Evolutionary conservation across 2,888 invertebrate species (phyloP).

Genomic region (Lasius fuliginosus): DNA sequence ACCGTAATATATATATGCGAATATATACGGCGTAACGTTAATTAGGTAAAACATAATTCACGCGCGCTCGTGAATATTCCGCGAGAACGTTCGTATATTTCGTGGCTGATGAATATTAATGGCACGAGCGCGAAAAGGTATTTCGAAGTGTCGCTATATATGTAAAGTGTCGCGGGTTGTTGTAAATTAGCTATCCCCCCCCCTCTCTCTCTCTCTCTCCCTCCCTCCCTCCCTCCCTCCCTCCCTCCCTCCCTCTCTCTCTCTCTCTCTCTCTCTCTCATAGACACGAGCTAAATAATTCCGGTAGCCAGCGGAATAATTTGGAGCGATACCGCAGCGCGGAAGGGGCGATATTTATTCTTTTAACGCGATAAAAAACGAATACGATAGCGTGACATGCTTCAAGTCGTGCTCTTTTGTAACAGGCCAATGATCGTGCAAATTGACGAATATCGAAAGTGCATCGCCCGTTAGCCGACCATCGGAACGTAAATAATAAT

Average conservation of each 20-base stretch:
- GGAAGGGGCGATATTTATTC: too few species aligned
- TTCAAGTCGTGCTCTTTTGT: conserved; percentile 7
- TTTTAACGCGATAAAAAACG: neutral
- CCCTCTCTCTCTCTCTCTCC: neutral
- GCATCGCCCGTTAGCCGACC: conserved; percentile 8
- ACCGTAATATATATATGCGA: neutral
- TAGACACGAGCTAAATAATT: neutral
- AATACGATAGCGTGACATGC: conserved; percentile 25
- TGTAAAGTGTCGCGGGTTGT: neutral
- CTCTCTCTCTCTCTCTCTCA: neutral
- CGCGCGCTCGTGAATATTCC: neutral
- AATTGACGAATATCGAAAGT: conserved; percentile 33
- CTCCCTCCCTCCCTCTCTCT: neutral
- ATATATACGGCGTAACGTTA: neutral
- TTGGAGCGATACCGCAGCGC: conserved; percentile 5
- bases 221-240: neutral
- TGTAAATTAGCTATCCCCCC: conserved; percentile 5
- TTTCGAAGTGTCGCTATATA: neutral
- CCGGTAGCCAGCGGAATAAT: conserved; percentile 29
- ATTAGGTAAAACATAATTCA: conserved; percentile 23
- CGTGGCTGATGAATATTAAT: conserved; percentile 36
- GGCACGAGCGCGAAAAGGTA: neutral
- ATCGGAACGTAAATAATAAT: neutral
- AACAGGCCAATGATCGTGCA: conserved; percentile 5
- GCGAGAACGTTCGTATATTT: neutral